These are phyloP conservation scores for Callospermophilus lateralis DNA, from an alignment of 2,113 vertebrate species.

Conservation along the genomic window DNA sequence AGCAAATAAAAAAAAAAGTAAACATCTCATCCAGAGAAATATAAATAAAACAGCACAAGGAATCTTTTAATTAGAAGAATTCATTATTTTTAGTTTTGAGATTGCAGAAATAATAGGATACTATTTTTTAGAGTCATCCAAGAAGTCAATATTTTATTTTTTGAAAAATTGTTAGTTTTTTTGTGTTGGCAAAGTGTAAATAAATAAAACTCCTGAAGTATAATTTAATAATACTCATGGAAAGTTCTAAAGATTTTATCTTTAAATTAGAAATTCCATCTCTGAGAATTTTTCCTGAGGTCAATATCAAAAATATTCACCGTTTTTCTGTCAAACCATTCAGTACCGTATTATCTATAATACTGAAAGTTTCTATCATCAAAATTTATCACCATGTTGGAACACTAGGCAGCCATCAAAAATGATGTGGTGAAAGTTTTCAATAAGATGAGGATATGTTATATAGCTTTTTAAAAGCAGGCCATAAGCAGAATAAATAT, in stretches of 20 bases:
- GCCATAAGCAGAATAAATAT: not conserved
- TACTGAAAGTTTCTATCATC: not conserved
- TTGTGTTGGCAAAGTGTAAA: not conserved
- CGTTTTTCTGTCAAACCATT: not conserved
- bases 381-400: not conserved
- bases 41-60: not conserved
- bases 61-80: not conserved
- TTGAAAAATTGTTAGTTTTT: not conserved
- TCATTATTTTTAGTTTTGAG: not conserved
- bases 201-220: not conserved
- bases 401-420: not conserved
- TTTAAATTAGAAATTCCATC: not conserved
- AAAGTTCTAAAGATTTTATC: not conserved
- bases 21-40: not conserved
- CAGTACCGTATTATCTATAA: not conserved
- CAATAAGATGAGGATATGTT: not conserved
- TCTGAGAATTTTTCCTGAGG: not conserved
- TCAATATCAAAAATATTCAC: not conserved
- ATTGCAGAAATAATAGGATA: not conserved
- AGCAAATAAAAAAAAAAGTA: conserved; percentile 17
- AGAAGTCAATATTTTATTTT: not conserved
- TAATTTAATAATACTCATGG: not conserved
- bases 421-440: not conserved
- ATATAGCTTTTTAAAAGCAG: not conserved
- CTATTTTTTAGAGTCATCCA: not conserved